Percentiles rank a stretch among this genome's conserved stretches.
These are phyloP conservation scores for Halictus rubicundus DNA, from an alignment of 1,140 invertebrate species.

Conservation along the genomic window DNA sequence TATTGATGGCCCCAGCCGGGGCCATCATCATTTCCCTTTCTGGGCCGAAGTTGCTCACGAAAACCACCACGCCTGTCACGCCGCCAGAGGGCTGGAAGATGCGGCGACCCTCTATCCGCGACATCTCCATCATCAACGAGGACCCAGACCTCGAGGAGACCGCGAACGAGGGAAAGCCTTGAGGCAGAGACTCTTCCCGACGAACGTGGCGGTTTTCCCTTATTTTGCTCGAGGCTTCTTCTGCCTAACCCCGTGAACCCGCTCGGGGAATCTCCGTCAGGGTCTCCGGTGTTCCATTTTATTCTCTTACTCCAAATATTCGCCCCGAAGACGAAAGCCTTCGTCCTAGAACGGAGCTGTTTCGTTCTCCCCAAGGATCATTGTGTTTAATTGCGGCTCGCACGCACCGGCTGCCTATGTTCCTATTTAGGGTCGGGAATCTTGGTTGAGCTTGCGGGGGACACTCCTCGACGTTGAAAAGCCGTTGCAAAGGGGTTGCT, in stretches of 20 bases:
- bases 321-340: not conserved
- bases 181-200: slow-evolving; percentile 31
- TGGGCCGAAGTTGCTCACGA: slow-evolving; percentile 89
- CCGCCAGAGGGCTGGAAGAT: slow-evolving; percentile 85
- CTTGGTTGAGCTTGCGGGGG: too few species aligned
- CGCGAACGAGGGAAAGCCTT: slow-evolving; percentile 67
- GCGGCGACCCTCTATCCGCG: slow-evolving; percentile 88
- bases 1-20: slow-evolving; percentile 94
- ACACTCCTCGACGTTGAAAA: too few species aligned
- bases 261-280: slow-evolving; percentile 7
- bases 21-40: slow-evolving; percentile 92
- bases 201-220: not conserved
- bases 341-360: not conserved
- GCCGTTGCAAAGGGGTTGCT: too few species aligned
- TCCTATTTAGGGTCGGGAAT: not conserved
- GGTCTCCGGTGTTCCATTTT: not conserved
- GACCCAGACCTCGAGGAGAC: slow-evolving; percentile 80
- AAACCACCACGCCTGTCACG: slow-evolving; percentile 72
- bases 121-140: slow-evolving; percentile 90
- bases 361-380: not conserved
- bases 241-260: too few species aligned
- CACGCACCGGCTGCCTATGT: not conserved
- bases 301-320: not conserved
- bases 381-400: not conserved
- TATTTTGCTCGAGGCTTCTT: not conserved